Base-by-base conservation (phyloP, 2,888 invertebrate species). In the Dysmachus trigonus region DNA sequence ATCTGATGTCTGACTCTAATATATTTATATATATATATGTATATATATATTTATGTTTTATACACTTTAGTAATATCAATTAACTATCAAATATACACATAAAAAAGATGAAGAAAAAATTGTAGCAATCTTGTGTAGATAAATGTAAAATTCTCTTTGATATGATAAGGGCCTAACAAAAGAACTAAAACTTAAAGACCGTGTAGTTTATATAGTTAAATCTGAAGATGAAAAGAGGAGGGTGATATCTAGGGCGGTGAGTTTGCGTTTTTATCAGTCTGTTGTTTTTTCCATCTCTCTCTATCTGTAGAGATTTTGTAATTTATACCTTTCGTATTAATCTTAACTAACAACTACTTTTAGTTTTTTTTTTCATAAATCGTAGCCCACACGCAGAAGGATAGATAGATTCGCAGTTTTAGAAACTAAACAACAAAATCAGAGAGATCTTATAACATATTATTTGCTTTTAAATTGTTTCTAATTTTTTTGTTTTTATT, bases 81-180 rank as follows among this genome's bases (percentile, higher is more conserved):
- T 82, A 62, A 33, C 18, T 82, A 33, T 83, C 72, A 72, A 38
- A 72, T 30, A 31, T 83, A 83, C 83, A 83, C 83, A 83, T 83
- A 72, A 71, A 83, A 83, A 83, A 72, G 41, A 72, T 83, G 72
- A 72, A 83, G 71, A 71, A 83, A 51, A 41, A 41, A 31, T 72
- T 72, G 22, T 83, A 83, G 83, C 83, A 72, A 41, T 71, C 22
- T 38, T 83, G 22, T 83, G 35, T 83, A 38, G 71, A 72, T 72
- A 72, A 72, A 41, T 83, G 27, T 72, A 83, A 83, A 72, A 41
- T 22, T 18, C 33, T 27, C 8, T 53, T 53, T 83, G 71, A 72
- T 83, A 72, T 83, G 35, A 38, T 31, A n/a, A 83, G n/a, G 22
- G 27, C 15, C 31, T 33, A 38, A 83, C 15, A 38, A 27, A 83